These are phyloP conservation scores for Parelbella ahira DNA, from an alignment of 2,888 invertebrate genomes.

Conservation along the genomic window DNA sequence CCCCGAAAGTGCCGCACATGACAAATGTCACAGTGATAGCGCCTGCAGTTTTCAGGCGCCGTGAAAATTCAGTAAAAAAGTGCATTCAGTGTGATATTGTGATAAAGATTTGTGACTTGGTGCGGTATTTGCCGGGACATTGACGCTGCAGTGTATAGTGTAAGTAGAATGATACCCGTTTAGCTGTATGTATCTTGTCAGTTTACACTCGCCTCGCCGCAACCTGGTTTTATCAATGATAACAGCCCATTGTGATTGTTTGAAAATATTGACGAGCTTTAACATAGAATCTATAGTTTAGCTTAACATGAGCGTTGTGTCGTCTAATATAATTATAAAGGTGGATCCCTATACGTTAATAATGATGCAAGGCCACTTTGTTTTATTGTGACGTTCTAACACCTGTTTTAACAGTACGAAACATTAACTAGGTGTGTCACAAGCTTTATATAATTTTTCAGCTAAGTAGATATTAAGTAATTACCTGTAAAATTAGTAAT, in stretches of 20 bases:
- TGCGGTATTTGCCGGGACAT: conserved; percentile 33
- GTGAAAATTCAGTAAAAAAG: conserved; percentile 55
- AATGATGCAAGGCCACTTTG: conserved; percentile 1
- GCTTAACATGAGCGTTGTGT: too few relatives aligned
- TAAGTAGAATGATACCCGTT: conserved; percentile 53
- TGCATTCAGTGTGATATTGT: conserved; percentile 35
- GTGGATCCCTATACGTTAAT: too few relatives aligned
- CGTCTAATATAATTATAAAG: too few relatives aligned
- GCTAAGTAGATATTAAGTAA: too few relatives aligned
- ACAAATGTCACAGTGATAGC: conserved; percentile 66
- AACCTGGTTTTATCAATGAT: conserved; percentile 16
- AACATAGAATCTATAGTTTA: too few relatives aligned
- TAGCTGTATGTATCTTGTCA: too few relatives aligned
- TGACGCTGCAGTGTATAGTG: conserved; percentile 46
- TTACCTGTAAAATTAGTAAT: neutral
- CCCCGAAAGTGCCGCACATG: conserved; percentile 56
- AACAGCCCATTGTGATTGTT: conserved; percentile 18
- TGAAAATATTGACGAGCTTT: conserved; percentile 6
- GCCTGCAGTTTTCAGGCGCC: conserved; percentile 67
- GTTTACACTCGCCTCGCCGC: too few relatives aligned
- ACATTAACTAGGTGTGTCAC: neutral
- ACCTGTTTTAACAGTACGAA: neutral
- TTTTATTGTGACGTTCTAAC: conserved; percentile 1
- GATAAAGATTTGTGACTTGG: conserved; percentile 45
- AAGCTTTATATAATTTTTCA: too few relatives aligned